Conservation (phyloP, 1,140 invertebrate species). For the Calycopis cecrops region DNA sequence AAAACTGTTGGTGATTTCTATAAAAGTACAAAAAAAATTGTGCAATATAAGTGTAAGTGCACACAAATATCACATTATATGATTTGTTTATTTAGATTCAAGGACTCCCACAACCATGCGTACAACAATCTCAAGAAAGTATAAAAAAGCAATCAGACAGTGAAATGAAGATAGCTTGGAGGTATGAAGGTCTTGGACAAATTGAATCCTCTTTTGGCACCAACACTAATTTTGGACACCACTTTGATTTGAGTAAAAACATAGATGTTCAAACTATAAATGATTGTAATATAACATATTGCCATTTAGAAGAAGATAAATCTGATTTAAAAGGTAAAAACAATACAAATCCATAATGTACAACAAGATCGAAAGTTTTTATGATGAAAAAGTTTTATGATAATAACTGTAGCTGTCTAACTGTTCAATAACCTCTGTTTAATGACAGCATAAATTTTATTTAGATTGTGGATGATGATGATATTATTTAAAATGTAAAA, state of each 20-base stretch:
- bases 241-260: slow-evolving; percentile 86
- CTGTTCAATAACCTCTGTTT: too few relatives aligned
- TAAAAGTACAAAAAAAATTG: background rate
- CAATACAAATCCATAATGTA: slow-evolving; percentile 5
- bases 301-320: slow-evolving; percentile 31
- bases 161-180: slow-evolving; percentile 90
- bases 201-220: slow-evolving; percentile 76
- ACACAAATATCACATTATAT: background rate
- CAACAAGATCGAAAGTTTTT: background rate
- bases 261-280: slow-evolving; percentile 79
- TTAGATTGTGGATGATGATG: too few relatives aligned
- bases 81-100: slow-evolving; percentile 43
- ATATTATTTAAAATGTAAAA: too few relatives aligned
- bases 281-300: slow-evolving; percentile 71
- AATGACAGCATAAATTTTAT: too few relatives aligned
- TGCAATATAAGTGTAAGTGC: background rate
- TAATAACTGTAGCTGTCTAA: too few relatives aligned
- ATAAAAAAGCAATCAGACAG: slow-evolving; percentile 16
- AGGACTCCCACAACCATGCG: slow-evolving; percentile 65
- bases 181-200: slow-evolving; percentile 85
- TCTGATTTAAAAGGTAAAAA: slow-evolving; percentile 33
- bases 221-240: slow-evolving; percentile 80
- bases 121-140: slow-evolving; percentile 38
- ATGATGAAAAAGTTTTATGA: too few relatives aligned
- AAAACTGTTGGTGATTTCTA: too few relatives aligned